Base-by-base conservation (phyloP, 1,140 invertebrate species). In the Elymnias hypermnestra region DNA sequence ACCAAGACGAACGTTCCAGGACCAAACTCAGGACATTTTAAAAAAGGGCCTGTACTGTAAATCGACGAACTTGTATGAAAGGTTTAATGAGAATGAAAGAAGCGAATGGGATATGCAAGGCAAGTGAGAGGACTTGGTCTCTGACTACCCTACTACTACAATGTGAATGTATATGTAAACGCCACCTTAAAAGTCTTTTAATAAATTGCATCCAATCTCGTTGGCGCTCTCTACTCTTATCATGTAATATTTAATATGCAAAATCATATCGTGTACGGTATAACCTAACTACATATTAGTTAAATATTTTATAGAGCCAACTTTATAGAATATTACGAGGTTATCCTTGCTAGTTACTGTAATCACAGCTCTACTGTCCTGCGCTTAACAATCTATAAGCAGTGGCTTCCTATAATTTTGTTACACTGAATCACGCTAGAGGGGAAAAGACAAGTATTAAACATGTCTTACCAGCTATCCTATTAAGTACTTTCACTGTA, bases 341-440 rank as follows among this genome's bases (percentile, higher is more conserved):
- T 62, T 60, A 63, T 65, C 66, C 56, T 44, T 41, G 57, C 52
- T 52, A 53, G 53, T 52, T 46, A 25, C 53, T 55, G 50, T 68
- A 64, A 71, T 71, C 54, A 65, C 29, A 53, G 41, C 21, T 21
- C 42, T 29, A 44, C 42, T 54, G 55, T 53, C 48, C 29, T 53
- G 51, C 50, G 28, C 58, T 46, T 58, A 46, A 50, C 52, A 63
- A 66, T 63, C 53, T 59, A 54, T 26, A 47, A 49, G 47, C 36
- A 37, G 43, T 55, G n/a, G 29, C 57, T 71, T 71, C 67, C 63
- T 73, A 73, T 73, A 75, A 78, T 78, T 75, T 78, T 19, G 59
- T 56, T 63, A 49, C 60, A 67, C 64, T 56, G 49, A 57, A 67
- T 63, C 53, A 39, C 38, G 59, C 58, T 64, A 35, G 31, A 52